phyloP scores from a whole-genome alignment of 2,113 vertebrate genomes.

The Ondatra zibethicus region DNA sequence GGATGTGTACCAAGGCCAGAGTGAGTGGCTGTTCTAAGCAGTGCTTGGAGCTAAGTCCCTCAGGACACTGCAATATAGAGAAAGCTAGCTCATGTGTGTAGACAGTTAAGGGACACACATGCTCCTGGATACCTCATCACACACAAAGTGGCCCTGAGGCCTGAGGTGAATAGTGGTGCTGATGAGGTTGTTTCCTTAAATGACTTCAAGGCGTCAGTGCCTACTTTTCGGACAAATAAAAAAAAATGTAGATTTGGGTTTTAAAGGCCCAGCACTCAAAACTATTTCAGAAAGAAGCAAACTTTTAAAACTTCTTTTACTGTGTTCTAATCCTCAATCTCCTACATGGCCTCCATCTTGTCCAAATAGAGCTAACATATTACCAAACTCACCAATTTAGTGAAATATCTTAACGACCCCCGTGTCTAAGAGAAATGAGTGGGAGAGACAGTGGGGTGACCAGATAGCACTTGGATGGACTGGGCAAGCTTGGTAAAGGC shows the following conservation, averaged over 20 bases:
- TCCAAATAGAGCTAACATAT: not conserved
- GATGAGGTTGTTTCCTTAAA: slow-evolving; percentile 12
- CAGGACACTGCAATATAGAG: not conserved
- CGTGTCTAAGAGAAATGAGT: not conserved
- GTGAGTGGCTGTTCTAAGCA: not conserved
- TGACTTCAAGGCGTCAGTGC: not conserved
- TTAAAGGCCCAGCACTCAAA: not conserved
- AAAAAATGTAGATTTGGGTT: not conserved
- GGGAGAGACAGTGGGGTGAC: not conserved
- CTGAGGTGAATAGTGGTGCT: not conserved
- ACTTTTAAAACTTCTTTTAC: not conserved
- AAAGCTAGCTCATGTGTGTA: slow-evolving; percentile 57
- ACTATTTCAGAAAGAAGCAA: not conserved
- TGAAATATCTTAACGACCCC: not conserved
- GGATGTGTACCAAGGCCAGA: not conserved
- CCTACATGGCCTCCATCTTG: not conserved
- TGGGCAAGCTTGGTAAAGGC: no score
- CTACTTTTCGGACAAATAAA: not conserved
- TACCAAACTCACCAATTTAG: not conserved
- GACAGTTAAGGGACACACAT: slow-evolving; percentile 63
- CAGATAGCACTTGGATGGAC: not conserved
- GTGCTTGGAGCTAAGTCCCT: not conserved
- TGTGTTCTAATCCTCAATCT: not conserved
- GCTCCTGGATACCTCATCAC: slow-evolving; percentile 16
- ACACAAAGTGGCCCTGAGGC: not conserved